Evolutionary conservation across 2,888 invertebrate species (phyloP), one percentile per base, ranked within the genome.

Genomic region (Pimpla rufipes): DNA sequence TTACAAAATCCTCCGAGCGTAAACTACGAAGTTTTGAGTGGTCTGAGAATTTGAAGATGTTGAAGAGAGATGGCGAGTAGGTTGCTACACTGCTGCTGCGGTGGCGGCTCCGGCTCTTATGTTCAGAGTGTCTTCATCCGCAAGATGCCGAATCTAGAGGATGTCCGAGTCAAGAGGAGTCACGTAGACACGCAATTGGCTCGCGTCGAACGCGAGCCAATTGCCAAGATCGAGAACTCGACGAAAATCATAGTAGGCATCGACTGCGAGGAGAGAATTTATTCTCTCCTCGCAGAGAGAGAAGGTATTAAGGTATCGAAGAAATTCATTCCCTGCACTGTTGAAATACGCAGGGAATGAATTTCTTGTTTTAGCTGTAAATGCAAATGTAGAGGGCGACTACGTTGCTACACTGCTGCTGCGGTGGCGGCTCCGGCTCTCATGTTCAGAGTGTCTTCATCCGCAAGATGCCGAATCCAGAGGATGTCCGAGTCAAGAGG

Each of bases 121-220:
- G 70, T 23, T 35, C 59, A 13, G 29, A 78, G 78, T 68, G 50
- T 47, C 74, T 74, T 62, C 82, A 45, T 74, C 78, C 74, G 68
- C 71, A 37, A 16, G 7, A 16, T 16, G 71, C 21, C 55, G 8
- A 21, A 23, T 23, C 55, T 37, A 71, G 71, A 45, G 55, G n/a
- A n/a, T n/a, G n/a, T n/a, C n/a, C n/a, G n/a, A n/a, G n/a, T n/a
- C n/a, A n/a, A n/a, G n/a, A n/a, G n/a, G n/a, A n/a, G n/a, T n/a
- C n/a, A n/a, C n/a, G 64, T 18, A 18, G 2, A 0, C 16, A 29
- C 21, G 13, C 5, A n/a, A n/a, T n/a, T n/a, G n/a, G n/a, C n/a
- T n/a, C 11, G 40, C n/a, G 5, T 40, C 40, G 40, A 18, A 18
- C 40, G 40, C 42, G n/a, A 13, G 40, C 13, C 40, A 64, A 64